Evolutionary conservation across 2,888 invertebrate species (phyloP).

Genomic region (Idaea straminata): DNA sequence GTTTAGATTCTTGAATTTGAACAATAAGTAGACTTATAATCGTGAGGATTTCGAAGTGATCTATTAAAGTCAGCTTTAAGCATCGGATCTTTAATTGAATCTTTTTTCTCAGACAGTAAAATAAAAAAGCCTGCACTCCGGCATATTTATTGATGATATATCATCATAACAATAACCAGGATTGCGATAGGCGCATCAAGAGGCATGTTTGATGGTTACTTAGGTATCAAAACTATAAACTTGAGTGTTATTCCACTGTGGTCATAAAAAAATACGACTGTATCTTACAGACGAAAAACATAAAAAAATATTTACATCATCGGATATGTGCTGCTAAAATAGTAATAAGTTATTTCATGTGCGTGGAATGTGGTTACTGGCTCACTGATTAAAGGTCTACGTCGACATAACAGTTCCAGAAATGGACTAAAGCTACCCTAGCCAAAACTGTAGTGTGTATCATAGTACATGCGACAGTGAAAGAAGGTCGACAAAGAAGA

Average conservation of each 20-base stretch:
- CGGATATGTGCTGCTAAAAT: neutral
- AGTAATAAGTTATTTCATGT: neutral
- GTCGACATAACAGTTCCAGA: neutral
- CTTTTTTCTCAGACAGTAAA: neutral
- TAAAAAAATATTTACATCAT: constrained; percentile 13
- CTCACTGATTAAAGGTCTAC: neutral
- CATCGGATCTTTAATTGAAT: too few relatives aligned
- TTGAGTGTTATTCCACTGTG: constrained; percentile 18
- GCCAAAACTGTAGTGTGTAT: neutral
- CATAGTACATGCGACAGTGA: neutral
- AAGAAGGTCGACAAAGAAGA: neutral
- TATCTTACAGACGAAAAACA: neutral
- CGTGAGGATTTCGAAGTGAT: too few relatives aligned
- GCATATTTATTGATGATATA: constrained; percentile 19
- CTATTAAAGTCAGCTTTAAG: too few relatives aligned
- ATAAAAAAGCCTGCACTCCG: neutral
- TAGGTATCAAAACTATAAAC: constrained; percentile 15
- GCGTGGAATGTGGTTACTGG: neutral
- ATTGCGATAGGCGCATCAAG: constrained; percentile 9
- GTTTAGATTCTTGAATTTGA: too few relatives aligned
- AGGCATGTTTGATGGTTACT: constrained; percentile 15
- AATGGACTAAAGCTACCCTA: neutral
- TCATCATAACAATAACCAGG: constrained; percentile 14
- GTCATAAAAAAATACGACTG: constrained; percentile 10
- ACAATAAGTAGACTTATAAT: too few relatives aligned